These are phyloP conservation scores for Marcusenius ussheri DNA, from an alignment of 2,113 vertebrate genomes.

Conservation along the genomic window DNA sequence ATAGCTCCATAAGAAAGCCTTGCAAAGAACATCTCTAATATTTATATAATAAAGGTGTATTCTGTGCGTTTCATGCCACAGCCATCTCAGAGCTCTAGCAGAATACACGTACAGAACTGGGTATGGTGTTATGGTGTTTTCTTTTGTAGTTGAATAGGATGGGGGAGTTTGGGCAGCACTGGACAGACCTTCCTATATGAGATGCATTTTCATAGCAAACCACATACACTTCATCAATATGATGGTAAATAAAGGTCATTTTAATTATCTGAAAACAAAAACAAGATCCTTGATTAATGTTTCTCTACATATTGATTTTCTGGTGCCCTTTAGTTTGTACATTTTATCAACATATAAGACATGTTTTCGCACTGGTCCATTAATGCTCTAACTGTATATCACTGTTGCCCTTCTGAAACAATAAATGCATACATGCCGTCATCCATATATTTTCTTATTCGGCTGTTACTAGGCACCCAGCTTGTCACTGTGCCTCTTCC, in stretches of 20 bases:
- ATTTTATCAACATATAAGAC: slow-evolving; percentile 17
- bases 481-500: neutral
- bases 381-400: slow-evolving; percentile 10
- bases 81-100: neutral
- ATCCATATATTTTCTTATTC: neutral
- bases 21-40: neutral
- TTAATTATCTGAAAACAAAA: slow-evolving; percentile 17
- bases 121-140: neutral
- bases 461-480: neutral
- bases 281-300: slow-evolving; percentile 18
- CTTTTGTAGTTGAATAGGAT: neutral
- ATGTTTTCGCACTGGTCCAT: neutral
- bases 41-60: neutral
- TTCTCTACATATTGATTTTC: slow-evolving; percentile 14
- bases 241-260: slow-evolving; percentile 10
- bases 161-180: neutral
- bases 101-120: neutral
- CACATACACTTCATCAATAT: slow-evolving; percentile 3
- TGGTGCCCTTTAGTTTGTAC: slow-evolving; percentile 11
- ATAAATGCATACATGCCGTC: neutral
- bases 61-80: neutral
- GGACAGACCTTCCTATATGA: neutral
- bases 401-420: neutral
- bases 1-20: neutral
- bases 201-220: neutral